Evolutionary conservation across 2,797 vertebrate genomes (phyloP).

Genomic region (Notamacropus eugenii): DNA sequence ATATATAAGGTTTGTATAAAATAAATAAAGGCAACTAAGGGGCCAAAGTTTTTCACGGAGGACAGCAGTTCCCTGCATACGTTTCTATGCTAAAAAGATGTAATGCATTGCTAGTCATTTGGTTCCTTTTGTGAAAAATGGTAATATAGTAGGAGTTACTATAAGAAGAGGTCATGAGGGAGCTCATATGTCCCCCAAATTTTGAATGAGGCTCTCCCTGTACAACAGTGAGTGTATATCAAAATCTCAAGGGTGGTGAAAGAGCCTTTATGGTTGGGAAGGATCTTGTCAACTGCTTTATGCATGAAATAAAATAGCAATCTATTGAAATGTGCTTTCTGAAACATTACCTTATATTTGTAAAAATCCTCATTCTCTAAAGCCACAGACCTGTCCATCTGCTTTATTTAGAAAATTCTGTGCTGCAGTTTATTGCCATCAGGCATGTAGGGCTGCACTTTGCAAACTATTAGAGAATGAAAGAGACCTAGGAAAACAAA

Average conservation of each 20-base stretch:
- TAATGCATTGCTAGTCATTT: conserved; percentile 10
- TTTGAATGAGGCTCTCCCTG: background rate
- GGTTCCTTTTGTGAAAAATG: background rate
- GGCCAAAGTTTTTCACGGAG: background rate
- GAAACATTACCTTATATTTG: background rate
- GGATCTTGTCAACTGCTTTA: background rate
- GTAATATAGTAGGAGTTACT: background rate
- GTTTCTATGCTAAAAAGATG: background rate
- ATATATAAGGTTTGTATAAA: too few species aligned
- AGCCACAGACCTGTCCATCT: background rate
- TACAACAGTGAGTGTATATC: fast-evolving
- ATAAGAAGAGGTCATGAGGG: fast-evolving
- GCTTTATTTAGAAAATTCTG: conserved; percentile 12
- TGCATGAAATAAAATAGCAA: background rate
- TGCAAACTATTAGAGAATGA: background rate
- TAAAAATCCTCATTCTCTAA: background rate
- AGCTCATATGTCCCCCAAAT: background rate
- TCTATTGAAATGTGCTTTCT: background rate
- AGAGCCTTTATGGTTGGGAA: background rate
- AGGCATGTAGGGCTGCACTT: background rate
- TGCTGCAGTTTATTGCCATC: background rate
- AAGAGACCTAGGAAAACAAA: background rate
- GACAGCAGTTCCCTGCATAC: background rate
- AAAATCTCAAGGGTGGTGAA: background rate
- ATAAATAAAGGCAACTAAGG: background rate